These are phyloP conservation scores for Phrixothrix hirtus DNA, from an alignment of 2,888 invertebrate species.

Conservation along the genomic window DNA sequence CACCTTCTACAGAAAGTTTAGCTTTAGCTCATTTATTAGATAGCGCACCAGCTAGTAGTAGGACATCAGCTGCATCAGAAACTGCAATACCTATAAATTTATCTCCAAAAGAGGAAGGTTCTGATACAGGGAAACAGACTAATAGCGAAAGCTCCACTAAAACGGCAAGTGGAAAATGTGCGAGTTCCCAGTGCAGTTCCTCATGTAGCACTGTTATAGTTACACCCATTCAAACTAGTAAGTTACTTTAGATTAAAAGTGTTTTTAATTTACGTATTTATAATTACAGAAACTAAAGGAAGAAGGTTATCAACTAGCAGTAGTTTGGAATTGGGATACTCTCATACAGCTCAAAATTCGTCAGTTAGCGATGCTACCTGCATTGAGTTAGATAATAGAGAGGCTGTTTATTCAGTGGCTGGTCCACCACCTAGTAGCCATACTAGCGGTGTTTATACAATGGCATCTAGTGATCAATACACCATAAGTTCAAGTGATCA, in stretches of 20 bases:
- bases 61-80: slow-evolving; percentile 60
- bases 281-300: slow-evolving; percentile 53
- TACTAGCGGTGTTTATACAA: slow-evolving; percentile 83
- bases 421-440: slow-evolving; percentile 76
- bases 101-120: slow-evolving; percentile 50
- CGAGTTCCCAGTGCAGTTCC: slow-evolving; percentile 82
- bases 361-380: slow-evolving; percentile 74
- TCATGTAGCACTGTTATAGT: slow-evolving; percentile 88
- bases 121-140: slow-evolving; percentile 52
- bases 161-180: slow-evolving; percentile 62
- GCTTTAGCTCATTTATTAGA: slow-evolving; percentile 78
- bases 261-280: slow-evolving; percentile 34
- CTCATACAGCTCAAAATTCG: slow-evolving; percentile 86
- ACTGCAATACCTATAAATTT: slow-evolving; percentile 56
- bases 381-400: slow-evolving; percentile 63
- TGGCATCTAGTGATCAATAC: slow-evolving; percentile 67
- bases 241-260: slow-evolving; percentile 34
- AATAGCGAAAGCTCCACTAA: slow-evolving; percentile 63
- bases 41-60: slow-evolving; percentile 63
- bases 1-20: slow-evolving; percentile 84
- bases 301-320: slow-evolving; percentile 77
- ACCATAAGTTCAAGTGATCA: slow-evolving; percentile 51
- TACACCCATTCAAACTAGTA: slow-evolving; percentile 57
- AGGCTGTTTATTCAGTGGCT: slow-evolving; percentile 58
- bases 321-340: slow-evolving; percentile 81